Percentiles rank a stretch among this genome's conserved stretches.
phyloP scores from a whole-genome alignment of 2,888 invertebrate genomes.

The Bellardia bayeri region DNA sequence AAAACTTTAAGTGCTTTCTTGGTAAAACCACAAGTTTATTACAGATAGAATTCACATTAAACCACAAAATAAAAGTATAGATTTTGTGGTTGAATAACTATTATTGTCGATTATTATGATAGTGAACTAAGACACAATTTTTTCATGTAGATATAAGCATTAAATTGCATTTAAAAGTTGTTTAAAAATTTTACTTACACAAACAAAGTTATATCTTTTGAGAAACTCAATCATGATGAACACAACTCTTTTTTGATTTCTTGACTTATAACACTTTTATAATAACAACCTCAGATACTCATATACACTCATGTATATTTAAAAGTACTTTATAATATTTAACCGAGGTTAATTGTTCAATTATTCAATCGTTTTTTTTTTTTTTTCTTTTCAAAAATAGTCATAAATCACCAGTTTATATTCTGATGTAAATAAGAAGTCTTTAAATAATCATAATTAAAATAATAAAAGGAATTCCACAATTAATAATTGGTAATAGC shows the following conservation, averaged over 20 bases:
- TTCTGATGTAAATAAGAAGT: not conserved
- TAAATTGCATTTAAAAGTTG: too few relatives aligned
- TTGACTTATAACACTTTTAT: too few relatives aligned
- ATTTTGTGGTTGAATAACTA: slow-evolving; percentile 4
- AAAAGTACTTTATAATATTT: not conserved
- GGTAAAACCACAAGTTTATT: not conserved
- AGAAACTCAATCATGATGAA: too few relatives aligned
- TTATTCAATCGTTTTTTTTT: not conserved
- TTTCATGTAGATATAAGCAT: too few relatives aligned
- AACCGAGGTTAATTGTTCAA: slow-evolving; percentile 7
- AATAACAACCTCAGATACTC: too few relatives aligned
- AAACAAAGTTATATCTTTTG: too few relatives aligned
- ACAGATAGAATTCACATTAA: not conserved
- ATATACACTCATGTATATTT: not conserved
- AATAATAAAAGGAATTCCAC: not conserved
- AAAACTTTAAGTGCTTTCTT: slow-evolving; percentile 6
- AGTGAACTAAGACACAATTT: too few relatives aligned
- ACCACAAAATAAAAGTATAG: slow-evolving; percentile 15
- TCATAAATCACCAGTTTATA: slow-evolving; percentile 4
- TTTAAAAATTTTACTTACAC: too few relatives aligned
- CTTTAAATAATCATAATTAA: not conserved
- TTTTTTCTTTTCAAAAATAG: not conserved
- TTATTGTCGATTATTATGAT: too few relatives aligned
- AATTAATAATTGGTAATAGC: too few relatives aligned
- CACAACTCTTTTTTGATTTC: too few relatives aligned